Evolutionary conservation across 2,797 vertebrate genomes (phyloP).

Genomic region (Alectoris magna): DNA sequence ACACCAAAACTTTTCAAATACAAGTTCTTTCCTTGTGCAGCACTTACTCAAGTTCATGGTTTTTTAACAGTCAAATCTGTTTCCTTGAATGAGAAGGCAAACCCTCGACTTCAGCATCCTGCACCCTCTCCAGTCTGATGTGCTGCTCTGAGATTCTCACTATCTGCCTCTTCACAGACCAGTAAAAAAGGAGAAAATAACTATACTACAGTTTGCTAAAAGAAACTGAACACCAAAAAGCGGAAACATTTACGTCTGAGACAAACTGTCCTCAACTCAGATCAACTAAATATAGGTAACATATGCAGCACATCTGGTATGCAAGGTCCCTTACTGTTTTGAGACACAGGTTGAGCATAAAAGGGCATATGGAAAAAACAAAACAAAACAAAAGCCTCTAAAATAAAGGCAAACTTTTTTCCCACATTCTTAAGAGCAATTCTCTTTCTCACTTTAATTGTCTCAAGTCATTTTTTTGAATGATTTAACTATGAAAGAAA

Average conservation of each 20-base stretch:
- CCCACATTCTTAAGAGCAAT: not conserved
- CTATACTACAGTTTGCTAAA: not conserved
- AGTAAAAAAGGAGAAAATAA: not conserved
- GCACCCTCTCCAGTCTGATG: not conserved
- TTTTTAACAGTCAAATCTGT: not conserved
- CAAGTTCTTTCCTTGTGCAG: not conserved
- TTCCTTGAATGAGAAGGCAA: not conserved
- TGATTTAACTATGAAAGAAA: not conserved
- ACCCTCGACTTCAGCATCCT: not conserved
- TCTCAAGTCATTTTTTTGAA: not conserved
- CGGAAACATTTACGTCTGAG: not conserved
- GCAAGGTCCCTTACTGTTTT: conserved; percentile 2
- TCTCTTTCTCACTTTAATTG: not conserved
- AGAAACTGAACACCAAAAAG: not conserved
- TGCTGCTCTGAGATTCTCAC: not conserved
- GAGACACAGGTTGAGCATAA: not conserved
- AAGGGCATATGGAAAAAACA: not conserved
- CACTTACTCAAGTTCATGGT: not conserved
- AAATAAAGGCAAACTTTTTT: not conserved
- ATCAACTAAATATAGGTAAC: conserved; percentile 3
- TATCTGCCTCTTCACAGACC: not conserved
- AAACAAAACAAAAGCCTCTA: not conserved
- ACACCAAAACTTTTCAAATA: not conserved
- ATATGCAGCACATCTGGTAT: conserved; percentile 10
- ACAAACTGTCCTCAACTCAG: not conserved